phyloP scores from a whole-genome alignment of 2,888 invertebrate genomes.

The Conus canariensis region DNA sequence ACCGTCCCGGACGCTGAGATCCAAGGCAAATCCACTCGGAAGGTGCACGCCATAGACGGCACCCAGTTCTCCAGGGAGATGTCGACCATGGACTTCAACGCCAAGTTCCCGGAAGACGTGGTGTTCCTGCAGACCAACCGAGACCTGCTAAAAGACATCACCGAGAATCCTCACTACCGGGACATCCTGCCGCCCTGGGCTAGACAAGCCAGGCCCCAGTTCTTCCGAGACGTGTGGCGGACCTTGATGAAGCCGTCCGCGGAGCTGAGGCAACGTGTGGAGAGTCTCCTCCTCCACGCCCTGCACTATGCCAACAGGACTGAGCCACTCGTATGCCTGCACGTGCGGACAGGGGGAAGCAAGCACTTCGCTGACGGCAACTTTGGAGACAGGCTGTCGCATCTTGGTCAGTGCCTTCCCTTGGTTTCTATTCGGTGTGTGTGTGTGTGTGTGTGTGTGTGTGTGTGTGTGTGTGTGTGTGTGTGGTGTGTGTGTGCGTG shows the following conservation, averaged over 20 bases:
- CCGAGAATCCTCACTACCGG: constrained; percentile 37
- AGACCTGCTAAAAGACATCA: constrained; percentile 35
- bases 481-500: not conserved
- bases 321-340: constrained; percentile 38
- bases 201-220: constrained; percentile 13
- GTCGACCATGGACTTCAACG: constrained; percentile 43
- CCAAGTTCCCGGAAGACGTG: constrained; percentile 37
- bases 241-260: constrained; percentile 43
- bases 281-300: not conserved
- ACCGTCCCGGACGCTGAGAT: constrained; percentile 27
- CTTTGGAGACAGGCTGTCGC: not conserved
- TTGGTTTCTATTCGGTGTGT: not conserved
- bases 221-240: constrained; percentile 46
- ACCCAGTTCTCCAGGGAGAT: constrained; percentile 17
- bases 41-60: constrained; percentile 11
- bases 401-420: not conserved
- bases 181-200: constrained; percentile 45
- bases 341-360: constrained; percentile 44
- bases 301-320: not conserved
- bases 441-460: not conserved
- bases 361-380: not conserved
- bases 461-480: not conserved
- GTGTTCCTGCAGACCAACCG: constrained; percentile 40
- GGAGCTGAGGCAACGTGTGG: not conserved
- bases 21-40: not conserved